These are phyloP conservation scores for Drosophila stalkeri DNA, from an alignment of 2,888 invertebrate genomes.

Conservation along the genomic window DNA sequence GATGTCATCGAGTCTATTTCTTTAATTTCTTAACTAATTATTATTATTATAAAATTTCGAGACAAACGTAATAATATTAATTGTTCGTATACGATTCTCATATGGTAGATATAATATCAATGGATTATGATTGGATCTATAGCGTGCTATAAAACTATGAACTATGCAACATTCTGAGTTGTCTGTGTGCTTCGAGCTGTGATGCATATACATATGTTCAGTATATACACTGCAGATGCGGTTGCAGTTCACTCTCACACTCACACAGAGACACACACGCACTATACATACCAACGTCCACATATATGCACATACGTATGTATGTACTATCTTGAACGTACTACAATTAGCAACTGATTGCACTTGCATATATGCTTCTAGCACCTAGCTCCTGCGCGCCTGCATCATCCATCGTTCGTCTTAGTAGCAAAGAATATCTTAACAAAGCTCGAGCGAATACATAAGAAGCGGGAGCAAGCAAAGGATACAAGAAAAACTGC, in stretches of 20 bases:
- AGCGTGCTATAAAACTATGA: constrained; percentile 30
- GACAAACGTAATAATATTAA: too few species aligned
- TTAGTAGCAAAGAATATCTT: constrained; percentile 79
- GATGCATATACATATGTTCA: constrained; percentile 16
- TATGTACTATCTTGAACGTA: constrained; percentile 55
- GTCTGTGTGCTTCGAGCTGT: constrained; percentile 8
- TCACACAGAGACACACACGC: constrained; percentile 22
- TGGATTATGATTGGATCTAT: constrained; percentile 17
- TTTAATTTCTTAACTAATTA: too few species aligned
- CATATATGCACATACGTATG: constrained; percentile 3
- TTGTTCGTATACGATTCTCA: background rate
- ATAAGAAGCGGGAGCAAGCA: constrained; percentile 59
- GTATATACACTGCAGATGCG: constrained; percentile 35
- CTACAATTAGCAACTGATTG: constrained; percentile 78
- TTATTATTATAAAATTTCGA: too few species aligned
- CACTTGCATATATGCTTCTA: constrained; percentile 68
- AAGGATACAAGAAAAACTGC: constrained; percentile 77
- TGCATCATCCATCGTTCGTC: constrained; percentile 63
- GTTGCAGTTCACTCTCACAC: constrained; percentile 37
- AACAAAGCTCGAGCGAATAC: constrained; percentile 75
- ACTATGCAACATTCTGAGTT: background rate
- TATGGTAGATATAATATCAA: background rate
- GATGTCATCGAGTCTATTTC: too few species aligned
- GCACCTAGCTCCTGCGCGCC: constrained; percentile 47
- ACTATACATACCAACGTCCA: constrained; percentile 21